Percentiles rank a stretch among this genome's conserved stretches.
These are phyloP conservation scores for Rhimphoctona megacephalus DNA, from an alignment of 2,888 invertebrate species.

Conservation along the genomic window DNA sequence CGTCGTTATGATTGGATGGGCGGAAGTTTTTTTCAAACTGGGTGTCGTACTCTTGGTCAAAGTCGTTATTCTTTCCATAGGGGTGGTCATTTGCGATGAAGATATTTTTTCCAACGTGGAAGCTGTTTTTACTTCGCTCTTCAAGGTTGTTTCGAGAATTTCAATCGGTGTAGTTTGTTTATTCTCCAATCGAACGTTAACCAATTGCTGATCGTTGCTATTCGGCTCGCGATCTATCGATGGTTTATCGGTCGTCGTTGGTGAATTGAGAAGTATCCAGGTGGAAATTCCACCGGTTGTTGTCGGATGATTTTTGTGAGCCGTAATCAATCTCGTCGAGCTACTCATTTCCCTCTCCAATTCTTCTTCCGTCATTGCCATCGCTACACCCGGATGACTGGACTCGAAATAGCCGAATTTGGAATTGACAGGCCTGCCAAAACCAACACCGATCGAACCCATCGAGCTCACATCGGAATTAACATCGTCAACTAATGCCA, in stretches of 20 bases:
- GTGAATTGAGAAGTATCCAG: slow-evolving; percentile 90
- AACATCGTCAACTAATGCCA: slow-evolving; percentile 63
- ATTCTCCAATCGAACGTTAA: slow-evolving; percentile 39
- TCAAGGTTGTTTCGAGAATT: slow-evolving; percentile 40
- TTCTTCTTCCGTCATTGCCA: slow-evolving; percentile 88
- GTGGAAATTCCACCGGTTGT: slow-evolving; percentile 90
- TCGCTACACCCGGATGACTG: slow-evolving; percentile 88
- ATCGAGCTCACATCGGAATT: slow-evolving; percentile 70
- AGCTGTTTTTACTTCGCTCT: slow-evolving; percentile 66
- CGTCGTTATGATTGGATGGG: slow-evolving; percentile 41
- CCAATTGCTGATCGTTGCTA: slow-evolving; percentile 12
- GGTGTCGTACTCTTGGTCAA: slow-evolving; percentile 48
- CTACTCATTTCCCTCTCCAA: slow-evolving; percentile 85
- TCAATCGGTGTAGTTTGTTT: slow-evolving; percentile 49
- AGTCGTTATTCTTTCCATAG: slow-evolving; percentile 62
- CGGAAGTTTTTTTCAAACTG: slow-evolving; percentile 58
- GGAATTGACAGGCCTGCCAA: slow-evolving; percentile 81
- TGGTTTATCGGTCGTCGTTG: slow-evolving; percentile 79
- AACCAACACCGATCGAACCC: slow-evolving; percentile 72
- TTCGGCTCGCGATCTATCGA: slow-evolving; percentile 4
- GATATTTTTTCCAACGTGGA: slow-evolving; percentile 54
- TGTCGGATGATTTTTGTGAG: slow-evolving; percentile 85
- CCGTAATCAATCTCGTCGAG: slow-evolving; percentile 74
- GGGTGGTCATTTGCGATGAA: slow-evolving; percentile 33
- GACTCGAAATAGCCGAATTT: slow-evolving; percentile 82